Conservation (phyloP, 1,140 invertebrate species). For the Papilio aristodemus region DNA sequence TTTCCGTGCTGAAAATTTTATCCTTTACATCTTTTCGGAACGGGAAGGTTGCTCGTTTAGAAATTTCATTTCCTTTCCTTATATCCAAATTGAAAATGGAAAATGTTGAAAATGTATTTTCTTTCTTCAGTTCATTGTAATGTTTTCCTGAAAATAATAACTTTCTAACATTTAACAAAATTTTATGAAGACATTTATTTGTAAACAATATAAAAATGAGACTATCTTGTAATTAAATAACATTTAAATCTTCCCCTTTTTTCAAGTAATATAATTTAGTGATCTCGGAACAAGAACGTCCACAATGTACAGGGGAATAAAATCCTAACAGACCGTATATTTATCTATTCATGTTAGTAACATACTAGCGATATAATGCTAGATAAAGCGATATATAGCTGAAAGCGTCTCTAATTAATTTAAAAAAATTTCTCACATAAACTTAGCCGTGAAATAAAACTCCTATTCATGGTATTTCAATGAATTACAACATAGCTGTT, state of each 20-base stretch:
- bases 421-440: background rate
- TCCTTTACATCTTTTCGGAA: constrained; percentile 45
- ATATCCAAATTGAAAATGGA: constrained; percentile 31
- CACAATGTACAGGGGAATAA: no score
- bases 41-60: constrained; percentile 41
- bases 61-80: constrained; percentile 45
- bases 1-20: constrained; percentile 44
- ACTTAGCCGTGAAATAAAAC: constrained; percentile 4
- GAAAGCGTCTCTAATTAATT: no score
- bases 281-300: no score
- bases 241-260: no score
- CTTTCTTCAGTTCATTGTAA: background rate
- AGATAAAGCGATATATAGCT: no score
- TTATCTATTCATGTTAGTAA: no score
- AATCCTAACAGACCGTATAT: no score
- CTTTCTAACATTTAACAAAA: no score
- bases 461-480: constrained; percentile 24
- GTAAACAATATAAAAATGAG: background rate
- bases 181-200: background rate
- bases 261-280: no score
- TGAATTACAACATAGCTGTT: constrained; percentile 44
- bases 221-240: background rate
- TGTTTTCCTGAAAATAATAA: background rate
- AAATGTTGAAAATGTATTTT: constrained; percentile 4
- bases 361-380: no score